phyloP scores from a whole-genome alignment of 2,797 vertebrate species.

The Falco cherrug region DNA sequence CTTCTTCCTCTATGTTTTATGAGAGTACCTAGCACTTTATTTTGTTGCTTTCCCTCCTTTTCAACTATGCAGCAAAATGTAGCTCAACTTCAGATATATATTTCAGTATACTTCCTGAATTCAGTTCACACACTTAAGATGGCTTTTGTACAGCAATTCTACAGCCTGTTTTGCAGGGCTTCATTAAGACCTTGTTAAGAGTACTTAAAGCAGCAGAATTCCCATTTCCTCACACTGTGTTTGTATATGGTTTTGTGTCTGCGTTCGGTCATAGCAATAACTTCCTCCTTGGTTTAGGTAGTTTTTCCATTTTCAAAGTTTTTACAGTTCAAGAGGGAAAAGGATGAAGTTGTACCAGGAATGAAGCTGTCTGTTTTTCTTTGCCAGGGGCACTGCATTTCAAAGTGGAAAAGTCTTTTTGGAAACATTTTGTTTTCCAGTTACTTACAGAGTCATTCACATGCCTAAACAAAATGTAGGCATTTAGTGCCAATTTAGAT shows the following conservation, averaged over 20 bases:
- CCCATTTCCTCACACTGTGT: neutral
- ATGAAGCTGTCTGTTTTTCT: neutral
- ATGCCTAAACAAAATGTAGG: rapidly evolving
- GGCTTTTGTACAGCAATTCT: neutral
- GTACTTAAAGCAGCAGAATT: neutral
- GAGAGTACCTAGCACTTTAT: neutral
- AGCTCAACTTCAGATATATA: neutral
- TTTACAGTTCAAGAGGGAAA: neutral
- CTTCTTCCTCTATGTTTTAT: neutral
- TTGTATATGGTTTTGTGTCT: neutral
- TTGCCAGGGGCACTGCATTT: neutral
- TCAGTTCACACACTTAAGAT: neutral
- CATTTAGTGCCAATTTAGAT: neutral
- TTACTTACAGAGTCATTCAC: neutral
- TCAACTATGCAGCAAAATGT: neutral
- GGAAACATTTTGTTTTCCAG: neutral
- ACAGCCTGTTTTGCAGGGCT: neutral
- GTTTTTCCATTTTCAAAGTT: neutral
- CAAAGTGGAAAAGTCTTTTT: neutral
- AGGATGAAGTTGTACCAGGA: neutral
- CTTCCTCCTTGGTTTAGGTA: neutral
- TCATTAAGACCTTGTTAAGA: neutral
- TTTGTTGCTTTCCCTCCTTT: neutral
- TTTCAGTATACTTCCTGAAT: neutral
- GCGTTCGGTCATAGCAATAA: neutral